A percentile compares a stretch with the other conserved stretches of the same genome.
Evolutionary conservation across 2,113 vertebrate species (phyloP).

Genomic region (Sigmodon hispidus): DNA sequence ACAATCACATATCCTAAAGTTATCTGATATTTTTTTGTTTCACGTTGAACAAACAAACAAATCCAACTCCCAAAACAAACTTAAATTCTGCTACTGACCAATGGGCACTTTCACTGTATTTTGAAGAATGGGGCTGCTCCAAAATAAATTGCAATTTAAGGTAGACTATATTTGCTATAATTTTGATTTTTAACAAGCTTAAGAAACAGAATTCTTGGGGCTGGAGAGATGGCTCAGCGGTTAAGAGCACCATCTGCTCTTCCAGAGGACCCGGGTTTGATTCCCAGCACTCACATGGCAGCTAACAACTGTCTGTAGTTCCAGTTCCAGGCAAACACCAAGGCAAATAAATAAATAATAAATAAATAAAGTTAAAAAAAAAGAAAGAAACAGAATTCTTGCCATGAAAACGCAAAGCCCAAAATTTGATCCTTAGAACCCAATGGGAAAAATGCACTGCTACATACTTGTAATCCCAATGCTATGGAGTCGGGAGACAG

Average conservation of each 20-base stretch:
- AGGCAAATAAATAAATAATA: too few species aligned
- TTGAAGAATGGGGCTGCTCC: neutral
- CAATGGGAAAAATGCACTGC: neutral
- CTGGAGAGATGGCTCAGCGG: too few species aligned
- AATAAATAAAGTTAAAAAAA: too few species aligned
- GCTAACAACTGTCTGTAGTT: too few species aligned
- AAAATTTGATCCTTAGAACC: neutral
- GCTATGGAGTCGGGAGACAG: neutral
- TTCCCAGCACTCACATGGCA: too few species aligned
- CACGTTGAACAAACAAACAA: neutral
- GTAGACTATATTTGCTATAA: neutral
- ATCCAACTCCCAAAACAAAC: neutral
- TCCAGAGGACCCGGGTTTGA: too few species aligned
- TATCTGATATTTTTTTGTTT: neutral
- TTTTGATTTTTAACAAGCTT: neutral
- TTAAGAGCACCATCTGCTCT: too few species aligned
- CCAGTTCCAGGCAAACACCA: too few species aligned
- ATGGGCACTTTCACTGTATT: too few species aligned
- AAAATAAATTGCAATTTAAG: neutral
- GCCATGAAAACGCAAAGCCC: neutral
- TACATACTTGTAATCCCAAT: neutral
- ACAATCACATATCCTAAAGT: neutral
- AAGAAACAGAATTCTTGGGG: neutral
- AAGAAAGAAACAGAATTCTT: neutral
- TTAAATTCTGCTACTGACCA: neutral